Conservation (phyloP, 2,797 vertebrate species). For the Vespertilio murinus region DNA sequence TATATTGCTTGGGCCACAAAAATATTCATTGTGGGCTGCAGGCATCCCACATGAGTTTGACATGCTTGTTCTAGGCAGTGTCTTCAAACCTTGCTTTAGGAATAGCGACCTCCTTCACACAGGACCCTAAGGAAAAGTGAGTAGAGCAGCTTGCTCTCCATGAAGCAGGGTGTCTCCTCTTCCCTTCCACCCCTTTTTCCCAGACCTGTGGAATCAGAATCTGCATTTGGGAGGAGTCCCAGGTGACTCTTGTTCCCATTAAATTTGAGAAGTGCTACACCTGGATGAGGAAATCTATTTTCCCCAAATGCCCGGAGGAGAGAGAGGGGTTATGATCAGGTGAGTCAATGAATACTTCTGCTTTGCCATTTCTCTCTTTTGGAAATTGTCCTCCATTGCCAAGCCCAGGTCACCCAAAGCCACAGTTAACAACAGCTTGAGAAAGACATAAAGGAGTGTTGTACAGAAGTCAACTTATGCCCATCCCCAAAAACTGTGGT, state of each 20-base stretch:
- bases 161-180: rapidly evolving
- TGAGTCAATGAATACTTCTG: rapidly evolving
- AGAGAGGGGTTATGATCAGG: not conserved
- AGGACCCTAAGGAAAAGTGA: not conserved
- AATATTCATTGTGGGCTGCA: too few species aligned
- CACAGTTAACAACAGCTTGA: not conserved
- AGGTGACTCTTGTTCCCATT: not conserved
- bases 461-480: not conserved
- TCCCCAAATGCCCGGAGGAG: not conserved
- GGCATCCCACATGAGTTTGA: too few species aligned
- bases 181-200: not conserved
- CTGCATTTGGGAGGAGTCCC: not conserved
- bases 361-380: not conserved
- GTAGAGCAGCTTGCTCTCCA: not conserved
- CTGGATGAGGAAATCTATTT: not conserved
- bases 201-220: not conserved
- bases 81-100: not conserved
- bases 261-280: not conserved
- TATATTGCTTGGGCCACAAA: too few species aligned
- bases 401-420: not conserved
- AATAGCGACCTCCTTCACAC: not conserved
- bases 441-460: not conserved
- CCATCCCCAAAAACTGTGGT: not conserved
- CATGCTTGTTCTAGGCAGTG: not conserved
- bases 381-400: not conserved